Evolutionary conservation across 1,140 invertebrate genomes (phyloP).

Genomic region (Heliconius nattereri): DNA sequence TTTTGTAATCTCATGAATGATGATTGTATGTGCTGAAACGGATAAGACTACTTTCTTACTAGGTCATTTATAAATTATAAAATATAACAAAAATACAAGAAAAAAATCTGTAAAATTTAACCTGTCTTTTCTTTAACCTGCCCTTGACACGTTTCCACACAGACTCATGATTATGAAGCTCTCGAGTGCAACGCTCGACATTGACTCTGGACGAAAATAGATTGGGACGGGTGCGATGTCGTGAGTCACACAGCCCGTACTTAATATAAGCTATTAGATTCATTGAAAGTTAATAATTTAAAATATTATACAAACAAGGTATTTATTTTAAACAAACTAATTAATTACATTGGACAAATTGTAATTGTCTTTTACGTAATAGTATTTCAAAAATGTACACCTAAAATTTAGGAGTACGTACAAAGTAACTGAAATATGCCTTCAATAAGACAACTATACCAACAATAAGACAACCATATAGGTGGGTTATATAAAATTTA

Average conservation of each 20-base stretch:
- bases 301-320: too few species aligned
- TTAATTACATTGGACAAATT: too few species aligned
- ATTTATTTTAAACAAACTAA: too few species aligned
- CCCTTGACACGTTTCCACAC: conserved; percentile 30
- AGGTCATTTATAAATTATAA: conserved; percentile 82
- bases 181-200: conserved; percentile 60
- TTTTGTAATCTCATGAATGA: conserved; percentile 85
- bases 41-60: conserved; percentile 81
- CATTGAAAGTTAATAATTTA: too few species aligned
- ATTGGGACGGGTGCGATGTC: background rate
- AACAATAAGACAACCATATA: too few species aligned
- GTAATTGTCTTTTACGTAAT: too few species aligned
- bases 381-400: too few species aligned
- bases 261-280: too few species aligned
- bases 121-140: conserved; percentile 50
- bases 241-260: background rate
- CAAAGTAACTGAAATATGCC: too few species aligned
- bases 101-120: conserved; percentile 75
- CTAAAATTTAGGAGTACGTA: too few species aligned
- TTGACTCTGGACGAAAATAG: conserved; percentile 68
- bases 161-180: background rate
- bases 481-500: too few species aligned
- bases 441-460: too few species aligned
- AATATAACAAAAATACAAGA: conserved; percentile 77
- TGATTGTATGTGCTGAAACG: conserved; percentile 85